These are phyloP conservation scores for Mactra quadrangularis DNA, from an alignment of 1,140 invertebrate genomes.

Conservation along the genomic window DNA sequence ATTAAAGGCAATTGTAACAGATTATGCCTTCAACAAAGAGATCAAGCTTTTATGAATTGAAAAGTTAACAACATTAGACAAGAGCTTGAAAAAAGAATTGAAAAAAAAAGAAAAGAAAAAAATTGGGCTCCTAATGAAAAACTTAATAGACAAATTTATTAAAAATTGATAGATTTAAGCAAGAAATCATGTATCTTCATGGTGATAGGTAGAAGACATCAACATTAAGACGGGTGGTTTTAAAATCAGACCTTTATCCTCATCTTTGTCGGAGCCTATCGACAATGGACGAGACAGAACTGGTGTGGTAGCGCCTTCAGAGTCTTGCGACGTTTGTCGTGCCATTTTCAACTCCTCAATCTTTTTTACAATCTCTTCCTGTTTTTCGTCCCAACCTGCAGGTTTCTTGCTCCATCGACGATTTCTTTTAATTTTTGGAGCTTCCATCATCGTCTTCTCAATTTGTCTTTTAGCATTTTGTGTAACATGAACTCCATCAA, in stretches of 20 bases:
- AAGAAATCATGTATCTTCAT: too few species aligned
- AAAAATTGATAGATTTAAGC: too few species aligned
- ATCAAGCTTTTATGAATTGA: too few species aligned
- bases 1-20: too few species aligned
- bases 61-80: too few species aligned
- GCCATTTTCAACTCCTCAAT: constrained; percentile 59
- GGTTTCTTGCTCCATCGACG: constrained; percentile 62
- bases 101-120: too few species aligned
- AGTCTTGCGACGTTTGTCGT: constrained; percentile 39
- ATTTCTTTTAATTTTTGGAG: constrained; percentile 84
- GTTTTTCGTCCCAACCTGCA: constrained; percentile 47
- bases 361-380: constrained; percentile 60
- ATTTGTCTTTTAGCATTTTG: constrained; percentile 92
- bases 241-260: constrained; percentile 28
- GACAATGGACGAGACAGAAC: constrained; percentile 45
- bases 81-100: too few species aligned
- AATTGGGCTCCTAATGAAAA: too few species aligned
- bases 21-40: too few species aligned
- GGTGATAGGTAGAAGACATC: too few species aligned
- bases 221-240: too few species aligned
- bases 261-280: constrained; percentile 47
- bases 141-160: too few species aligned
- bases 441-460: constrained; percentile 89
- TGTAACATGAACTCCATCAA: constrained; percentile 94
- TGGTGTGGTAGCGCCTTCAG: constrained; percentile 21